Evolutionary conservation across 2,113 vertebrate genomes (phyloP), one percentile per base, ranked within the genome.

Genomic region (Syrrhaptes paradoxus): DNA sequence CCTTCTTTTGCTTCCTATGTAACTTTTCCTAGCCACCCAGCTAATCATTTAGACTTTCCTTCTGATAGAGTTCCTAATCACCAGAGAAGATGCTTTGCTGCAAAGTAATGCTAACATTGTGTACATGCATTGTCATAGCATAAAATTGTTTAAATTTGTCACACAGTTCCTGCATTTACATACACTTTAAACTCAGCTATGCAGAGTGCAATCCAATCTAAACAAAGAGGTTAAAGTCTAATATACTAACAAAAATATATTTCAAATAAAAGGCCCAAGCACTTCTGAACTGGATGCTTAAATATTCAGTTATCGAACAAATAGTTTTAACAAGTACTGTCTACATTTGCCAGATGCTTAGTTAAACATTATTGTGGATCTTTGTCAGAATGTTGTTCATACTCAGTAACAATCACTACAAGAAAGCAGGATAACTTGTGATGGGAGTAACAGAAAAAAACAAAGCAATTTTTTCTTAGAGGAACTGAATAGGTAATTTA

Each of bases 311-410:
- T 92, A 78, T 52, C 75, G 74, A 85, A 68, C 91, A 85, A 77
- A 87, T 12, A 67, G 34, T 70, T 89, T 89, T 81, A 94, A 85
- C 55, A 61, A 94, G 38, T 67, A 83, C 22, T 91, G 72, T 86
- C 77, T 89, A 66, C 45, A 89, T 73, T 68, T 86, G 65, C 38
- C 80, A 97, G 70, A 78, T 82, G 57, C 82, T 94, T 87, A 87
- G 55, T 36, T 81, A 92, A 95, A 91, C 22, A 38, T 87, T 84
- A 93, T 62, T 61, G 74, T 31, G 12, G 34, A 51, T 36, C 67
- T 76, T 83, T 89, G 70, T 38, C 79, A 90, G 36, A 74, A 85
- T 54, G 21, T 13, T 90, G 67, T 45, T 82, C 36, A 48, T 46
- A 61, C 11, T 77, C 66, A 75, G 36, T 31, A 89, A 84, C 38